Conservation (phyloP, 2,888 invertebrate genomes). For the Idaea biselata region DNA sequence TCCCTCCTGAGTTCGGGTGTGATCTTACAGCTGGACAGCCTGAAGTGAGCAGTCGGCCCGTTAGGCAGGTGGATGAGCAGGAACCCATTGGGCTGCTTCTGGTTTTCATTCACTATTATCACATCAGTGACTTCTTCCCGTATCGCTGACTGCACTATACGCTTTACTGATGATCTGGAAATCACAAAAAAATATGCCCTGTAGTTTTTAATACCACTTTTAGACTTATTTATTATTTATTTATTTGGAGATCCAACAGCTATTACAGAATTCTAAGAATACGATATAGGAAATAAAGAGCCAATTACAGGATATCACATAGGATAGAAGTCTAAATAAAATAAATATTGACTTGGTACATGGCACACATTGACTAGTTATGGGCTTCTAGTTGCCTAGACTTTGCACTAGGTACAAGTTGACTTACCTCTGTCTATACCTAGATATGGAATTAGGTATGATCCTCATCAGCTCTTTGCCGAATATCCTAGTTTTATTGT, state of each 20-base stretch:
- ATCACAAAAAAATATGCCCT: neutral
- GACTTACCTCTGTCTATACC: conserved; percentile 85
- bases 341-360: no score
- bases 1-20: conserved; percentile 90
- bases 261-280: no score
- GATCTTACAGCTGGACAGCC: conserved; percentile 94
- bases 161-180: conserved; percentile 92
- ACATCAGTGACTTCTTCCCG: conserved; percentile 92
- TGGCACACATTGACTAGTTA: no score
- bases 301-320: no score
- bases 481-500: conserved; percentile 93
- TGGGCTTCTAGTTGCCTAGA: no score
- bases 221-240: no score
- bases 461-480: conserved; percentile 94
- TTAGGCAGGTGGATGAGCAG: conserved; percentile 96
- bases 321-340: no score
- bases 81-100: conserved; percentile 94
- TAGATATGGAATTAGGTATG: conserved; percentile 94
- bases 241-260: no score
- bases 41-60: conserved; percentile 98
- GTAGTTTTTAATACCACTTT: neutral
- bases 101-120: conserved; percentile 96
- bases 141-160: conserved; percentile 92
- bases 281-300: no score
- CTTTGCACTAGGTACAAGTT: neutral